Conservation (phyloP, 1,140 invertebrate genomes). For the Pseudobourletiella spinata region DNA sequence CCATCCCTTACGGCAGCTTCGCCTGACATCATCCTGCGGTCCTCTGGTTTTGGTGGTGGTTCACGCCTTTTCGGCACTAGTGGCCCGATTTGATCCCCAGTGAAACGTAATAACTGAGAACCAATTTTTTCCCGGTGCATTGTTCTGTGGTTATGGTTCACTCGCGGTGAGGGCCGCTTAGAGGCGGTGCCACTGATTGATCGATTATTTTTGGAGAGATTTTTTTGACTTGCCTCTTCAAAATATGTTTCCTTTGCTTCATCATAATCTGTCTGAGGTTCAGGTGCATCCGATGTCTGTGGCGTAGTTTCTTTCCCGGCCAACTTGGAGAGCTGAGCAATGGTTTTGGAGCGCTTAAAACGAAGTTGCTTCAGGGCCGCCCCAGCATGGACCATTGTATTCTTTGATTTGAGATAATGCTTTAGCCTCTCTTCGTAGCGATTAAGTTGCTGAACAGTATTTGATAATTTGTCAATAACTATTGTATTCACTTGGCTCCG, state of each 20-base stretch:
- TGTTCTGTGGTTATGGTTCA: neutral
- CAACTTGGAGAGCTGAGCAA: neutral
- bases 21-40: neutral
- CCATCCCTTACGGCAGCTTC: neutral
- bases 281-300: neutral
- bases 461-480: neutral
- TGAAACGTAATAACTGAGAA: neutral
- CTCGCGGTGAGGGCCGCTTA: neutral
- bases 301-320: neutral
- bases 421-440: neutral
- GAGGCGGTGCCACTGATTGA: neutral
- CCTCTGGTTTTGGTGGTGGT: neutral
- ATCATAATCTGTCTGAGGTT: neutral
- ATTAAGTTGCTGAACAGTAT: conserved; percentile 1
- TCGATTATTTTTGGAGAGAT: neutral
- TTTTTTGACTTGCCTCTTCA: neutral
- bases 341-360: neutral
- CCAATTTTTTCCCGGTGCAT: neutral
- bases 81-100: no score
- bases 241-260: neutral
- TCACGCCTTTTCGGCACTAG: no score
- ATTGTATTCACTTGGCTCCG: neutral
- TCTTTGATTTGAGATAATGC: neutral
- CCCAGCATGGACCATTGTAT: conserved; percentile 4
- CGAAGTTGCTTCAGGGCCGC: neutral